A percentile compares a stretch with the other conserved stretches of the same genome.
Evolutionary conservation across 2,113 vertebrate genomes (phyloP).

Genomic region (Arothron firmamentum): DNA sequence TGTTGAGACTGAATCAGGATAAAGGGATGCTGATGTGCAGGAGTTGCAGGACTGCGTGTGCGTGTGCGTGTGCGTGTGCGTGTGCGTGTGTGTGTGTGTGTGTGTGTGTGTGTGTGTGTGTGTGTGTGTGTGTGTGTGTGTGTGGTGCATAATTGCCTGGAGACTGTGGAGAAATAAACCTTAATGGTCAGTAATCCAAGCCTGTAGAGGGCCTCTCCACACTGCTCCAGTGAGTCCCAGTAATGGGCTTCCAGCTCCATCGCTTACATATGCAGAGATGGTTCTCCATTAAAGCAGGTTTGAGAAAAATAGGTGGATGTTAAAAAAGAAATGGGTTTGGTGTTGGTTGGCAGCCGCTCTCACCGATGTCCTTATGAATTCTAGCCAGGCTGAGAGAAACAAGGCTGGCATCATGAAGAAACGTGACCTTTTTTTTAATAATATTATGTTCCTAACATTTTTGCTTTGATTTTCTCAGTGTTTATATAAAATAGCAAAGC

Average conservation of each 20-base stretch:
- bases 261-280: slow-evolving; percentile 77
- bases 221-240: slow-evolving; percentile 69
- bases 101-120: not conserved
- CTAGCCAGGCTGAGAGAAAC: slow-evolving; percentile 38
- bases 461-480: too few species aligned
- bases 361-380: slow-evolving; percentile 63
- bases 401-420: not conserved
- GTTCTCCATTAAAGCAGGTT: slow-evolving; percentile 72
- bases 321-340: not conserved
- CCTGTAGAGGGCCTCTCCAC: slow-evolving; percentile 72
- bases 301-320: slow-evolving; percentile 72
- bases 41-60: slow-evolving; percentile 1
- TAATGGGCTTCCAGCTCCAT: slow-evolving; percentile 75
- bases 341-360: slow-evolving; percentile 54
- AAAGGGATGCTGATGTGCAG: slow-evolving; percentile 33
- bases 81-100: not conserved
- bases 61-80: not conserved
- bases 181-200: slow-evolving; percentile 77
- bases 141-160: slow-evolving; percentile 70
- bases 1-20: slow-evolving; percentile 31
- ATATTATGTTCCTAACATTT: too few species aligned
- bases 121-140: not conserved
- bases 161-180: slow-evolving; percentile 71
- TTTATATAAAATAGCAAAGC: too few species aligned
- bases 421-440: too few species aligned